phyloP scores from a whole-genome alignment of 2,113 vertebrate genomes.

The Thamnaconus septentrionalis region DNA sequence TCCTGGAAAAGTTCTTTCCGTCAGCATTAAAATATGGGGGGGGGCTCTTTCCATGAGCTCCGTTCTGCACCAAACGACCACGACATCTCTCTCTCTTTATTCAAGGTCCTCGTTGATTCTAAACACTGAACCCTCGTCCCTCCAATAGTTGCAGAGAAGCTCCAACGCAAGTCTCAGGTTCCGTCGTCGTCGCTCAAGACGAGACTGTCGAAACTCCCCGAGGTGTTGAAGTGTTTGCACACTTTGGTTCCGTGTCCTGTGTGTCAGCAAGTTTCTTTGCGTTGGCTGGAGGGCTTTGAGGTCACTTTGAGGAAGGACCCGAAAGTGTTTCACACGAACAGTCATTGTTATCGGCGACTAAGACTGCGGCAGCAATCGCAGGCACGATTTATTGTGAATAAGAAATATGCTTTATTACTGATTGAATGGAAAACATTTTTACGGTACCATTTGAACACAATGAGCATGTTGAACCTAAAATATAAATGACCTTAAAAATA shows the following conservation, averaged over 20 bases:
- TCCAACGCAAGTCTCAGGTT: slow-evolving; percentile 11
- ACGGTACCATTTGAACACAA: background rate
- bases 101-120: no score
- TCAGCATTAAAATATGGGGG: no score
- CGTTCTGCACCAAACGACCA: no score
- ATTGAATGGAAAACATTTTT: background rate
- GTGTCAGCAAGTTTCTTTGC: slow-evolving; percentile 33
- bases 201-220: slow-evolving; percentile 18
- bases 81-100: no score
- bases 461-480: no score
- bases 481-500: no score
- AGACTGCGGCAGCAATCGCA: no score
- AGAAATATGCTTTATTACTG: no score
- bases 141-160: slow-evolving; percentile 8
- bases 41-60: no score
- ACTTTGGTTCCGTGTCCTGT: slow-evolving; percentile 18
- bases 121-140: background rate
- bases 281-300: slow-evolving; percentile 19
- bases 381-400: no score
- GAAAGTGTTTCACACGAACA: slow-evolving; percentile 1
- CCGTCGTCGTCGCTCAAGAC: slow-evolving; percentile 17
- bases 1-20: no score
- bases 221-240: slow-evolving; percentile 28
- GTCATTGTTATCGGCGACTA: no score
- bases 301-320: slow-evolving; percentile 13